phyloP scores from a whole-genome alignment of 2,797 vertebrate species.

The Ciconia nigra region DNA sequence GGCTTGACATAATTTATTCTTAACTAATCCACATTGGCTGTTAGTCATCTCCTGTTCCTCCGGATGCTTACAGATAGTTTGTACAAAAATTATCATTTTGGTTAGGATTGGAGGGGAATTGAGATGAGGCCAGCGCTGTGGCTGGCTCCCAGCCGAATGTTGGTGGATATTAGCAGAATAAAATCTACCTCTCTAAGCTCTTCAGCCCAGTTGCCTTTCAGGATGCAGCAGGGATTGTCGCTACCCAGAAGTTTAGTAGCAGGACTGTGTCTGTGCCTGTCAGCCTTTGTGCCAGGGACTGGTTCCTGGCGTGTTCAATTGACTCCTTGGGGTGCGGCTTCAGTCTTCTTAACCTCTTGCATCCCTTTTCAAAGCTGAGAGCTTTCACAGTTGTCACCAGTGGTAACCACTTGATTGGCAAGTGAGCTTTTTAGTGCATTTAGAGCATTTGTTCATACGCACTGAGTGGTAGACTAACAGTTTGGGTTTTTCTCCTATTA shows the following conservation, averaged over 20 bases:
- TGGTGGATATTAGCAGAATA: neutral
- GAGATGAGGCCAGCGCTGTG: neutral
- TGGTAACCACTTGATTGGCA: neutral
- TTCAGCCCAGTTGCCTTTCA: neutral
- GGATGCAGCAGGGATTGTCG: neutral
- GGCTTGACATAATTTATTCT: slow-evolving; percentile 16
- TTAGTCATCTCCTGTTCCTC: neutral
- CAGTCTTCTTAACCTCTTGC: neutral
- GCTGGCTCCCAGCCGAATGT: neutral
- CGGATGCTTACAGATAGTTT: neutral
- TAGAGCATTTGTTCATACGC: neutral
- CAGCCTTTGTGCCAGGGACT: neutral
- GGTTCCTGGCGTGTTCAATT: neutral
- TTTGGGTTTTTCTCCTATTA: neutral
- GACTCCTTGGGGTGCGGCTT: neutral
- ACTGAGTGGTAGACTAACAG: neutral
- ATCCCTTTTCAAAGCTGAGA: neutral
- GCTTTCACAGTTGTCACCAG: neutral
- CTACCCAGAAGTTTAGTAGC: neutral
- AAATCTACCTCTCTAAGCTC: neutral
- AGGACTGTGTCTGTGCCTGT: neutral
- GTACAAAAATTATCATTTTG: neutral
- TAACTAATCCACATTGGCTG: neutral
- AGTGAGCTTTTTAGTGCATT: neutral
- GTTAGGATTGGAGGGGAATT: neutral